Evolutionary conservation across 2,888 invertebrate species (phyloP), one percentile per base, ranked within the genome.

Genomic region (Acronicta psi): DNA sequence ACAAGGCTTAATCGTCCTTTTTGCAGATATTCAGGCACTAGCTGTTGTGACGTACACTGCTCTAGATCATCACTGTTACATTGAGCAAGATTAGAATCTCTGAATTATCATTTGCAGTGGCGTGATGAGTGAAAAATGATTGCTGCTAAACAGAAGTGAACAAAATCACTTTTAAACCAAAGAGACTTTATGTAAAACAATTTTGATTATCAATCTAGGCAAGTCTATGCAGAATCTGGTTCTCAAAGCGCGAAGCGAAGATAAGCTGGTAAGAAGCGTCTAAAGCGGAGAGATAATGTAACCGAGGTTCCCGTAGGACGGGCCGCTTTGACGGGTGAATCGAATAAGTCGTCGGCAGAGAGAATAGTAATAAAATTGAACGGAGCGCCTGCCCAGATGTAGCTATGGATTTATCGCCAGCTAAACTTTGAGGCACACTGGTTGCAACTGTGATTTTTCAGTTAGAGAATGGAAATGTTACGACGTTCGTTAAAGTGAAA

Each of bases 351-450:
- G 83, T 83, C 84, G 83, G 80, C 73, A 73, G 80, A 86, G 91
- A 89, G 93, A 92, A 93, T 92, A 87, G 93, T 93, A 93, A 93
- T 93, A 93, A 93, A 93, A 93, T 93, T 91, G 93, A 91, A 92
- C 89, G 80, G 87, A 88, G 88, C 87, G 89, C 86, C 89, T 88
- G 91, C 88, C 90, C 92, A 91, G 92, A 91, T 93, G 92, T 92
- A 92, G 88, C 91, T 82, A 80, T 84, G 90, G 92, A 93, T 93
- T 93, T 93, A 93, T 93, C 92, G 90, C 88, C 83, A 59, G 59
- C 36, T 76, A 71, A 80, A 67, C 68, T 17, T 41, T 20, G 78
- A n/a, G 84, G 52, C 63, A 75, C 82, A 92, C 79, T 61, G 71
- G 49, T 68, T 44, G 44, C 18, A 61, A 36, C 7, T 1, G 20